Base-by-base conservation (phyloP, 1,140 invertebrate species). In the Listronotus bonariensis region DNA sequence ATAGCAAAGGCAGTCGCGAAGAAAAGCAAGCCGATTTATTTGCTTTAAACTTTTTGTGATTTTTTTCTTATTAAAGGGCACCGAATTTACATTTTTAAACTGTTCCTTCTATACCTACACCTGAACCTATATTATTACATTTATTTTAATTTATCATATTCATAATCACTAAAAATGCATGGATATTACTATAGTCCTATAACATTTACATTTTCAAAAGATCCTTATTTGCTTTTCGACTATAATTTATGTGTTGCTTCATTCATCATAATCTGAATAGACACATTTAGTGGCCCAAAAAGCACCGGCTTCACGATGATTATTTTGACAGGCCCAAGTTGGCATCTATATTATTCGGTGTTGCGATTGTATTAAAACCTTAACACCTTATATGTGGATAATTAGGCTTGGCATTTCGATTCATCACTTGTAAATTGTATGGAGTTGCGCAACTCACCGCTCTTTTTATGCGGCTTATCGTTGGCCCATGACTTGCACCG, bases 321-420 rank as follows among this genome's bases (percentile, higher is more conserved):
- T 60, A 52, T 60, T 60, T 60, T 60, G 58, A 60, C 58, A 60
- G 6, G 46, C 34, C 46, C 34, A 60, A 46, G 8, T 52, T 58
- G 46, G 41, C 55, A 48, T 58, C 55, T 18, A 46, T 41, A n/a
- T 43, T 59, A 12, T 15, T 15, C 18, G 31, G 14, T 12, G 38
- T 26, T 48, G 6, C 42, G 6, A n/a, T n/a, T n/a, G 36, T 42
- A 60, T 60, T 60, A 60, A 60, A 60, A 51, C 58, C 51, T n/a
- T n/a, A 51, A 60, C 48, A 52, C 57, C n/a, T 51, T 60, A 51
- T 60, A 60, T 18, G 58, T 34, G 18, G 42, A 52, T 60, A 60
- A 60, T n/a, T n/a, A 60, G 43, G 56, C 48, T 18, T 31, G 46
- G 58, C 18, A 26, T 60, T 59, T 59, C 34, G 34, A 60, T 60